A percentile compares a stretch with the other conserved stretches of the same genome.
Evolutionary conservation across 2,797 vertebrate species (phyloP).

Genomic region (Onychomys arenicola): DNA sequence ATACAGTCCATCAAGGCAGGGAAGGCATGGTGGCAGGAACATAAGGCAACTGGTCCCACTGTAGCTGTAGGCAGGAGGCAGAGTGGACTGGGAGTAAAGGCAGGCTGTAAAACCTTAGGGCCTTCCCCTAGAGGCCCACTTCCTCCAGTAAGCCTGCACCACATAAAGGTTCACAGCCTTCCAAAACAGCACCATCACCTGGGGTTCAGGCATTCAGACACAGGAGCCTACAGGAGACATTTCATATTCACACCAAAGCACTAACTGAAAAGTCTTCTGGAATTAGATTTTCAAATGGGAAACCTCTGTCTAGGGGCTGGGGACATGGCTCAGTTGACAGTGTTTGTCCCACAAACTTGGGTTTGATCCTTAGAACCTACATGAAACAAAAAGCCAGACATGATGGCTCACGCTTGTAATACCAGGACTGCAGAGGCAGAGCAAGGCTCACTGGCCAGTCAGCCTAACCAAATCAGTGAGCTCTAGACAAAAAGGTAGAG

Average conservation of each 20-base stretch:
- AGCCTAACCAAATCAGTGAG: neutral
- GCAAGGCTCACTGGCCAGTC: neutral
- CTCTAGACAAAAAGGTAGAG: neutral
- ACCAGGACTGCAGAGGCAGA: neutral
- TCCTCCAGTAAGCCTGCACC: neutral
- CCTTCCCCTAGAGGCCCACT: neutral
- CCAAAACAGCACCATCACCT: neutral
- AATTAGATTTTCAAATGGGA: constrained; percentile 63
- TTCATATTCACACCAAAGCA: neutral
- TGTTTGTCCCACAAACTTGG: neutral
- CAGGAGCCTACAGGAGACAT: neutral
- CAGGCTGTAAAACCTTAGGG: neutral
- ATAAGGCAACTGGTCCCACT: neutral
- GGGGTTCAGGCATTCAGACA: no score
- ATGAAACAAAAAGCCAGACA: neutral
- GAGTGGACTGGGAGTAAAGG: neutral
- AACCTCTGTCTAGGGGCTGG: constrained; percentile 47
- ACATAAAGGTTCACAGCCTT: neutral
- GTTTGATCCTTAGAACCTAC: neutral
- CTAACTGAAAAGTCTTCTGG: neutral
- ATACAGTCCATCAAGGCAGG: neutral
- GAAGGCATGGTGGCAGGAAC: neutral
- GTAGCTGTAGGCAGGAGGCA: neutral
- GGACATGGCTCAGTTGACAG: neutral
- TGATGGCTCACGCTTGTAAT: no score